These are phyloP conservation scores for Triops longicaudatus DNA, from an alignment of 1,140 invertebrate genomes.

Conservation along the genomic window DNA sequence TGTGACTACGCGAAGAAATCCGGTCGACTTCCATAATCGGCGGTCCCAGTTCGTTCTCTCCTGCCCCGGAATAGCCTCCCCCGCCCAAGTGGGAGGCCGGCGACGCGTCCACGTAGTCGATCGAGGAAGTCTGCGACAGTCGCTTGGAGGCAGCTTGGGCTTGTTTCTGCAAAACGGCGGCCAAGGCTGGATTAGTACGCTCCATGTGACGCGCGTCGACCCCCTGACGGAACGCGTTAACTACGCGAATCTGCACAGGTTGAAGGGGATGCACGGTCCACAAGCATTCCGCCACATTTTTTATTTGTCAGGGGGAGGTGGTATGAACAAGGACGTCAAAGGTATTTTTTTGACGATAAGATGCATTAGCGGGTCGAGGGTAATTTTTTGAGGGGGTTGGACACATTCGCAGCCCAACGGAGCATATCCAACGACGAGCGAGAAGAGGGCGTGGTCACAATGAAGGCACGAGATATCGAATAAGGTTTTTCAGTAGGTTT, in stretches of 20 bases:
- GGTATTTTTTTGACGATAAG: not conserved
- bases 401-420: conserved; percentile 7
- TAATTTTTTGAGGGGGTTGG: not conserved
- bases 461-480: conserved; percentile 13
- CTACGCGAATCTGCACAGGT: conserved; percentile 88
- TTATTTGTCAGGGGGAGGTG: not conserved
- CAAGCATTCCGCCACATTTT: not conserved
- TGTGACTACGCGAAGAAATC: conserved; percentile 82
- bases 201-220: conserved; percentile 89
- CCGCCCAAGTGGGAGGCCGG: conserved; percentile 43
- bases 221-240: conserved; percentile 98
- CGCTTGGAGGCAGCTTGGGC: conserved; percentile 66
- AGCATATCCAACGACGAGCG: conserved; percentile 10
- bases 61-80: not conserved
- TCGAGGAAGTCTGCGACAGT: conserved; percentile 79
- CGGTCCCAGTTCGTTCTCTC: conserved; percentile 63
- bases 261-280: not conserved
- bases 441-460: conserved; percentile 14
- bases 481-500: not conserved
- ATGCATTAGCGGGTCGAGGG: not conserved
- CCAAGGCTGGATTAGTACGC: conserved; percentile 76
- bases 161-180: conserved; percentile 83
- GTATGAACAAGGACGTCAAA: not conserved
- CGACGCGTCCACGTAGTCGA: conserved; percentile 81
- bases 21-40: conserved; percentile 83